Percentiles rank a stretch among this genome's conserved stretches.
These are phyloP conservation scores for Scaptomyza parva DNA, from an alignment of 2,888 invertebrate species.

Conservation along the genomic window DNA sequence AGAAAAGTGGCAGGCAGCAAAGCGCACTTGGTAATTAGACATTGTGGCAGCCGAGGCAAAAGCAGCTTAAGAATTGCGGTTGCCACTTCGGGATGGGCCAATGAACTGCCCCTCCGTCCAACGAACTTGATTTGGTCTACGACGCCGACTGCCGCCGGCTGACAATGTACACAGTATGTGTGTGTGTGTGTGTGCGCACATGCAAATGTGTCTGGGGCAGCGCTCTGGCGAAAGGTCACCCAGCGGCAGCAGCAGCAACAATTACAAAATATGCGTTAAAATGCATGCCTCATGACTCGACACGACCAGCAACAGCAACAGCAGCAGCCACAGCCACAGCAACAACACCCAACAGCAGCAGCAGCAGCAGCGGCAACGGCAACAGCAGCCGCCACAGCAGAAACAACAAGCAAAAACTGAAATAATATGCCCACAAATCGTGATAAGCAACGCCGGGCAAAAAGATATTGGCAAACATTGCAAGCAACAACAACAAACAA, in stretches of 20 bases:
- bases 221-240: slow-evolving; percentile 69
- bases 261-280: slow-evolving; percentile 80
- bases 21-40: slow-evolving; percentile 76
- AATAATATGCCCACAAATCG: slow-evolving; percentile 80
- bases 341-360: slow-evolving; percentile 23
- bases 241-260: slow-evolving; percentile 62
- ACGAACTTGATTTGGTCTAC: slow-evolving; percentile 76
- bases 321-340: slow-evolving; percentile 26
- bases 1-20: slow-evolving; percentile 24
- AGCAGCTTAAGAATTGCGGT: slow-evolving; percentile 61
- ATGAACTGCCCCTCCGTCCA: slow-evolving; percentile 70
- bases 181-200: slow-evolving; percentile 45
- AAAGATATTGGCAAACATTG: slow-evolving; percentile 70
- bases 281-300: slow-evolving; percentile 75
- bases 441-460: slow-evolving; percentile 74
- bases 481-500: slow-evolving; percentile 54
- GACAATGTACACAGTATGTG: background rate
- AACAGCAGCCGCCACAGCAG: slow-evolving; percentile 27
- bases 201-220: slow-evolving; percentile 62
- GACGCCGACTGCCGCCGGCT: slow-evolving; percentile 23
- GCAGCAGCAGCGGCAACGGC: slow-evolving; percentile 14
- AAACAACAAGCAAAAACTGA: slow-evolving; percentile 63
- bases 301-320: slow-evolving; percentile 59
- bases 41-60: slow-evolving; percentile 54
- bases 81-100: slow-evolving; percentile 60